Conservation (phyloP, 1,140 invertebrate genomes). For the Aphaenogaster rudis region DNA sequence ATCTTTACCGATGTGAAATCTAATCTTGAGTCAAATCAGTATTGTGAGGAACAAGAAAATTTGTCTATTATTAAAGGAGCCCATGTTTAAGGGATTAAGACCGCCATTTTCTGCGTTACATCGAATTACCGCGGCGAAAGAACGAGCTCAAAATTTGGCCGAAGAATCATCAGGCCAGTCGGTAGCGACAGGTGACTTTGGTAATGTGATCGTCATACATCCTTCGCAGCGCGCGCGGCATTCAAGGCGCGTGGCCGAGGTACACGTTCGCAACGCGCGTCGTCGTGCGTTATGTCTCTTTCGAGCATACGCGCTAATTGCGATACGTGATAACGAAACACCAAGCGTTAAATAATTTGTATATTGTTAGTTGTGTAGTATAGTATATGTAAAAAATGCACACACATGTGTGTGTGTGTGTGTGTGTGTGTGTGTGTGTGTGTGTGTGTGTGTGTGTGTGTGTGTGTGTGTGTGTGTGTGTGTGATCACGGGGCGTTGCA, state of each 20-base stretch:
- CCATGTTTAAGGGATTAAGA: no score
- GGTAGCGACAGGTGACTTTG: constrained; percentile 10
- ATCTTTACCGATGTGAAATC: not conserved
- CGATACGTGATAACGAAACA: constrained; percentile 63
- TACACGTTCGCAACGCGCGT: constrained; percentile 2
- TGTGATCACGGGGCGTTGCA: constrained; percentile 79
- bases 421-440: constrained; percentile 76
- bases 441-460: constrained; percentile 72
- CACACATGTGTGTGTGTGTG: constrained; percentile 60
- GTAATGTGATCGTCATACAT: constrained; percentile 33
- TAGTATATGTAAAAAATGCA: constrained; percentile 31
- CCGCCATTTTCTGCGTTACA: not conserved
- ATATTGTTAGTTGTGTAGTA: constrained; percentile 28
- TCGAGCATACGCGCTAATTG: constrained; percentile 33
- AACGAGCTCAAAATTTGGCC: not conserved
- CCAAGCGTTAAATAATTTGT: constrained; percentile 48
- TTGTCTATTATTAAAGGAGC: no score
- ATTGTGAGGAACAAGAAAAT: not conserved
- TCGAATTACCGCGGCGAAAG: not conserved
- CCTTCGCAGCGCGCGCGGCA: constrained; percentile 42
- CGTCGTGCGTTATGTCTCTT: constrained; percentile 34
- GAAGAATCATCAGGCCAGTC: not conserved
- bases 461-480: constrained; percentile 71
- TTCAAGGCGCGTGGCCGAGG: constrained; percentile 13
- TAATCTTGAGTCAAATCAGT: not conserved